These are phyloP conservation scores for Chloroceryle amazona DNA, from an alignment of 2,797 vertebrate genomes.

Conservation along the genomic window DNA sequence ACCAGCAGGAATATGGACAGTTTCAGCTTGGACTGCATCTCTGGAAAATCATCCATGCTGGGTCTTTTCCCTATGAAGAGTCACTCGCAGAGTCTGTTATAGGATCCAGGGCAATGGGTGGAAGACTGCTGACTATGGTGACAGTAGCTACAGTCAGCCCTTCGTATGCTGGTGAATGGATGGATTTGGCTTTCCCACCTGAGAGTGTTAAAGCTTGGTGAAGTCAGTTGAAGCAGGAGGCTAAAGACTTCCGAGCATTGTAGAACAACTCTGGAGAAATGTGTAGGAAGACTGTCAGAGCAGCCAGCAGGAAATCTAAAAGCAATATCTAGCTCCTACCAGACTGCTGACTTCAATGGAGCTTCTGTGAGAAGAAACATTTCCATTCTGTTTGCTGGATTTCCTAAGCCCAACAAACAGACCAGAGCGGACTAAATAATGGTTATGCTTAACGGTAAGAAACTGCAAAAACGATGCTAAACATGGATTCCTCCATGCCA, in stretches of 20 bases:
- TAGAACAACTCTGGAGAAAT: neutral
- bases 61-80: neutral
- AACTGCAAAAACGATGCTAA: neutral
- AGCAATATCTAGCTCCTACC: neutral
- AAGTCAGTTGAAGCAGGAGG: neutral
- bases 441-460: neutral
- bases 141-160: neutral
- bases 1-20: neutral
- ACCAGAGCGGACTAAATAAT: neutral
- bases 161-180: rapidly evolving
- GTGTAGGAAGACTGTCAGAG: neutral
- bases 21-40: neutral
- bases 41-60: neutral
- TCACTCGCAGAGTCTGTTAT: neutral
- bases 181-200: neutral
- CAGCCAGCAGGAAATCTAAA: neutral
- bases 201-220: neutral
- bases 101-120: neutral
- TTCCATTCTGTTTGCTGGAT: neutral
- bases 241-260: neutral
- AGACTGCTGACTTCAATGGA: neutral
- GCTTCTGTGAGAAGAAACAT: neutral
- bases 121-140: neutral
- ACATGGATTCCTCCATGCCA: neutral
- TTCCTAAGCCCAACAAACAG: neutral